Conservation (phyloP, 1,140 invertebrate species). For the Nilaparvata lugens region DNA sequence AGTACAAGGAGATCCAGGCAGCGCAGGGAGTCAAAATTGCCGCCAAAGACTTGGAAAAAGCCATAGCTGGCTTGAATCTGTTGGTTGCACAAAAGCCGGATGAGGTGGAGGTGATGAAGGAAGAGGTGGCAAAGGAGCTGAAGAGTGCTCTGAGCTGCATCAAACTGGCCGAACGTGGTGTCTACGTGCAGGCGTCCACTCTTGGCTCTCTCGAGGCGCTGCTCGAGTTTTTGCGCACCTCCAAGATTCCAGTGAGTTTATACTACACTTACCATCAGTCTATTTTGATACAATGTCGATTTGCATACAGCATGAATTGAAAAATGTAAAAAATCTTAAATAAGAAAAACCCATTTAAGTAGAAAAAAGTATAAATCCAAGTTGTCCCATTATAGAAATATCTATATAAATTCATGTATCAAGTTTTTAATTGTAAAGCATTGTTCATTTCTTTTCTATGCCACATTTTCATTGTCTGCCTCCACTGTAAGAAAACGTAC, state of each 20-base stretch:
- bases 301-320: too few species aligned
- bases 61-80: constrained; percentile 86
- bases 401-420: too few species aligned
- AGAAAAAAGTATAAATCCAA: too few species aligned
- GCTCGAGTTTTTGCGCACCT: constrained; percentile 87
- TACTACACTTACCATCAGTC: too few species aligned
- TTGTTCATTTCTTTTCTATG: too few species aligned
- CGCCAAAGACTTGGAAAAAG: constrained; percentile 95
- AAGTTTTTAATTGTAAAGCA: too few species aligned
- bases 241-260: constrained; percentile 86
- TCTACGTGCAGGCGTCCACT: constrained; percentile 98
- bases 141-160: constrained; percentile 85
- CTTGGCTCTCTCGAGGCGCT: constrained; percentile 96
- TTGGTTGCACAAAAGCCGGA: constrained; percentile 84
- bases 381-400: too few species aligned
- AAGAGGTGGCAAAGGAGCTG: constrained; percentile 72
- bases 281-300: too few species aligned
- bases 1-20: constrained; percentile 89
- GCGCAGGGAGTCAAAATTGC: constrained; percentile 98
- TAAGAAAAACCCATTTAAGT: too few species aligned
- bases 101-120: constrained; percentile 82
- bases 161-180: constrained; percentile 83
- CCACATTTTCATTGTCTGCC: too few species aligned
- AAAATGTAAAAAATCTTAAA: too few species aligned
- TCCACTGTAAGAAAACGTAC: too few species aligned